Evolutionary conservation across 2,888 invertebrate genomes (phyloP).

Genomic region (Agonopterix subpropinquella): DNA sequence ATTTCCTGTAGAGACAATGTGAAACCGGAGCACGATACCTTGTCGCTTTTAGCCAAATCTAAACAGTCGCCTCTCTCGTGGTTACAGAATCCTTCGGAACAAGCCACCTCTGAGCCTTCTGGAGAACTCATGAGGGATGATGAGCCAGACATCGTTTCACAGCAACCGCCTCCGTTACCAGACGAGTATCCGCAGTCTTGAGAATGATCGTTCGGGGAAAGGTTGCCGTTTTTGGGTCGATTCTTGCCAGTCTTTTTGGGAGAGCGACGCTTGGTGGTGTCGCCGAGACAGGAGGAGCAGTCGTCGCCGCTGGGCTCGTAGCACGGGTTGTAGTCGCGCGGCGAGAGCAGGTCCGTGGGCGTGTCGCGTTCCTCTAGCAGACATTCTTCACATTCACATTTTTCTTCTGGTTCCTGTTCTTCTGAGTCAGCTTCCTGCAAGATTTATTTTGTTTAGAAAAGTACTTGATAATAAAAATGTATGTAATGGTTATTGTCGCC

Average conservation of each 20-base stretch:
- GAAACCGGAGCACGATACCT: conserved; percentile 64
- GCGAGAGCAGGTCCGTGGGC: conserved; percentile 55
- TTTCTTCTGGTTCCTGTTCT: conserved; percentile 67
- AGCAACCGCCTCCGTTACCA: conserved; percentile 85
- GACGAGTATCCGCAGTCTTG: conserved; percentile 94
- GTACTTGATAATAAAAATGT: no score
- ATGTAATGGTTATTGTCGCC: no score
- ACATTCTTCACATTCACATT: conserved; percentile 69
- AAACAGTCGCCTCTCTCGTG: conserved; percentile 77
- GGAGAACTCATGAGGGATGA: conserved; percentile 90
- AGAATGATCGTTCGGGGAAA: conserved; percentile 81
- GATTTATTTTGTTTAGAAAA: not conserved
- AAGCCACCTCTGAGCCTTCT: conserved; percentile 93
- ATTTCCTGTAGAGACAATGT: conserved; percentile 84
- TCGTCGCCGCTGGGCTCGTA: conserved; percentile 46
- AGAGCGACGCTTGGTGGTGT: conserved; percentile 51
- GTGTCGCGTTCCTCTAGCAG: conserved; percentile 59
- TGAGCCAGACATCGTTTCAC: conserved; percentile 79
- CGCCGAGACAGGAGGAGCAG: conserved; percentile 70
- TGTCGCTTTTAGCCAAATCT: conserved; percentile 56
- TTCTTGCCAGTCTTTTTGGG: conserved; percentile 54
- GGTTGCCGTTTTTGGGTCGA: conserved; percentile 68
- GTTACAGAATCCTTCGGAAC: conserved; percentile 91
- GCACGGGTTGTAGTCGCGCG: conserved; percentile 49
- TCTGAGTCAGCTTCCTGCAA: conserved; percentile 62